phyloP scores from a whole-genome alignment of 2,113 vertebrate species.

The Atrichornis clamosus region DNA sequence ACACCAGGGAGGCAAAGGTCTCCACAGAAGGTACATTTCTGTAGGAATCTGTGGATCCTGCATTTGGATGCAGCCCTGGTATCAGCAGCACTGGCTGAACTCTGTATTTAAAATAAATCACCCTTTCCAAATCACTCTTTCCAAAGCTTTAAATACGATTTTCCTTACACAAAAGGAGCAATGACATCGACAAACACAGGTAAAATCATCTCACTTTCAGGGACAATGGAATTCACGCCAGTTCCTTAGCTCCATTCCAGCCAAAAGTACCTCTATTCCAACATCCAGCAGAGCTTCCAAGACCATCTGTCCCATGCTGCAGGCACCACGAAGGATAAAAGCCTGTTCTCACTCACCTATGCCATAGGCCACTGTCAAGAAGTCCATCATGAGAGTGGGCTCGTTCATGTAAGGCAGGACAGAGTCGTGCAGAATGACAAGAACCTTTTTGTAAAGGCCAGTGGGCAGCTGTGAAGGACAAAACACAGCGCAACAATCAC shows the following conservation, averaged over 20 bases:
- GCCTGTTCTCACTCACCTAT: slow-evolving; percentile 75
- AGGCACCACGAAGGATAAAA: neutral
- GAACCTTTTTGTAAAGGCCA: slow-evolving; percentile 89
- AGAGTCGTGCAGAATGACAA: slow-evolving; percentile 88
- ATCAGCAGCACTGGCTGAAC: neutral
- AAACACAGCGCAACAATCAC: neutral
- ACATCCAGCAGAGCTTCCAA: neutral
- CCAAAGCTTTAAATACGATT: neutral
- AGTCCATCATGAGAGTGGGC: slow-evolving; percentile 92
- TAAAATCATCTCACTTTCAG: neutral
- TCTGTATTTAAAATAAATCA: neutral
- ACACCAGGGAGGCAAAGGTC: neutral
- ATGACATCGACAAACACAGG: neutral
- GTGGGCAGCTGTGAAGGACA: slow-evolving; percentile 77
- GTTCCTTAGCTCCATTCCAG: neutral
- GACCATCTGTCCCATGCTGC: neutral
- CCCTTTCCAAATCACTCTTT: neutral
- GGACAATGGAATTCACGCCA: neutral
- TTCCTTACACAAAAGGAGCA: neutral
- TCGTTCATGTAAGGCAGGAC: slow-evolving; percentile 91
- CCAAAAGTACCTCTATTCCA: neutral
- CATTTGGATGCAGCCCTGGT: neutral
- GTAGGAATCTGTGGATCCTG: neutral
- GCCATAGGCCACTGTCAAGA: slow-evolving; percentile 89
- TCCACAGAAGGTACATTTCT: neutral